Conservation (phyloP, 2,888 invertebrate species). For the Achlya flavicornis region DNA sequence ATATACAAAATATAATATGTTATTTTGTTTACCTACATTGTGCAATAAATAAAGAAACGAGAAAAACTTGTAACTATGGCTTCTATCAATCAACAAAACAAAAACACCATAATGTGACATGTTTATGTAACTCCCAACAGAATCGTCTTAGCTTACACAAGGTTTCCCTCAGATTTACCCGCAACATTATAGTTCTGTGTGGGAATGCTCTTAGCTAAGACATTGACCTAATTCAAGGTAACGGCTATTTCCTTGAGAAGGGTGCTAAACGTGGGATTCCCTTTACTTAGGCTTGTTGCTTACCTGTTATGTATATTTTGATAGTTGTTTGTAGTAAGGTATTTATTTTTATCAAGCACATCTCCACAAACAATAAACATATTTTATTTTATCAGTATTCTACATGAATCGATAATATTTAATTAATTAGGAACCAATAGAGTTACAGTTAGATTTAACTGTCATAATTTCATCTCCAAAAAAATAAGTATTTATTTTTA, state of each 20-base stretch:
- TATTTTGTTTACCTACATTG: too few relatives aligned
- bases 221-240: slow-evolving; percentile 19
- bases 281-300: slow-evolving; percentile 11
- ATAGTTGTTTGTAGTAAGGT: background rate
- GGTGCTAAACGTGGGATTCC: slow-evolving; percentile 20
- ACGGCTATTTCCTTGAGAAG: slow-evolving; percentile 20
- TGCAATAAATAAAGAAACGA: background rate
- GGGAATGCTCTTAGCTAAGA: slow-evolving; percentile 16
- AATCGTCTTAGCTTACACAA: background rate
- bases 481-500: too few relatives aligned
- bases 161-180: slow-evolving; percentile 11
- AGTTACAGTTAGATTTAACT: too few relatives aligned
- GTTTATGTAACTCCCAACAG: background rate
- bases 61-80: background rate
- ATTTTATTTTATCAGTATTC: too few relatives aligned
- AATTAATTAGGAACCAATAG: too few relatives aligned
- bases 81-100: background rate
- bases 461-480: too few relatives aligned
- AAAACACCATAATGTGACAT: background rate
- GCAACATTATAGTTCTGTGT: background rate
- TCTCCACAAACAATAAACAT: too few relatives aligned
- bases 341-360: background rate
- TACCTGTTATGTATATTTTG: slow-evolving; percentile 1
- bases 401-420: too few relatives aligned
- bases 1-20: too few relatives aligned